Evolutionary conservation across 2,888 invertebrate species (phyloP).

Genomic region (Anagyrus pseudococci): DNA sequence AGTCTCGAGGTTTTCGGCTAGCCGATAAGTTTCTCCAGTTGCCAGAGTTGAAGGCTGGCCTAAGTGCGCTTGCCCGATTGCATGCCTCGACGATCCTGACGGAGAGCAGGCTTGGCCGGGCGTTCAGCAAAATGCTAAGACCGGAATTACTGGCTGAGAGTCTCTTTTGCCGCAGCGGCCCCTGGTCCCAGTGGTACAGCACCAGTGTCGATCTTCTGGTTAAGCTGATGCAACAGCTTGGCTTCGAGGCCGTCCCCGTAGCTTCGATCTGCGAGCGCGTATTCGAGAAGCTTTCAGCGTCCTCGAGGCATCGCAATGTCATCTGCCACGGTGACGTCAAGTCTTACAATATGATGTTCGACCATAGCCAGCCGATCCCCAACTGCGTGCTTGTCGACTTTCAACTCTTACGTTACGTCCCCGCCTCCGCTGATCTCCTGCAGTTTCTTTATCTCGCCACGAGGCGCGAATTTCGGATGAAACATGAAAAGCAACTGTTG

Average conservation of each 20-base stretch:
- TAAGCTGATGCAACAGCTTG: not conserved
- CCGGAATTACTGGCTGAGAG: not conserved
- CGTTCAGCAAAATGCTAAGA: not conserved
- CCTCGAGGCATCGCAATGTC: slow-evolving; percentile 55
- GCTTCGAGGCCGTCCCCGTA: not conserved
- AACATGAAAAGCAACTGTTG: slow-evolving; percentile 35
- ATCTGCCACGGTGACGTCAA: slow-evolving; percentile 18
- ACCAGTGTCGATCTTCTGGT: not conserved
- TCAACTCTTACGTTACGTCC: slow-evolving; percentile 68
- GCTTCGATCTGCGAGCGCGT: slow-evolving; percentile 47
- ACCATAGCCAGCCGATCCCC: slow-evolving; percentile 3
- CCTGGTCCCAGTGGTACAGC: not conserved
- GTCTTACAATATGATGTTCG: slow-evolving; percentile 22
- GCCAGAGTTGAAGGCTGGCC: not conserved
- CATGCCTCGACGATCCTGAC: not conserved
- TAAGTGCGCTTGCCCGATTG: not conserved
- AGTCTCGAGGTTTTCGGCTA: not conserved
- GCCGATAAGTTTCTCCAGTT: not conserved
- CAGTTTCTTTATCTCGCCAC: slow-evolving; percentile 38
- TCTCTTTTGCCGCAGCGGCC: slow-evolving; percentile 2
- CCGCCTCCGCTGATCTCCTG: slow-evolving; percentile 35
- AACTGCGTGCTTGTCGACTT: slow-evolving; percentile 74
- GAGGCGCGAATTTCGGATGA: slow-evolving; percentile 31
- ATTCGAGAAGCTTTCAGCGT: slow-evolving; percentile 69
- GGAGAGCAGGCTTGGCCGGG: not conserved